Conservation (phyloP, 2,888 invertebrate species). For the Lepidochitona cinerea region DNA sequence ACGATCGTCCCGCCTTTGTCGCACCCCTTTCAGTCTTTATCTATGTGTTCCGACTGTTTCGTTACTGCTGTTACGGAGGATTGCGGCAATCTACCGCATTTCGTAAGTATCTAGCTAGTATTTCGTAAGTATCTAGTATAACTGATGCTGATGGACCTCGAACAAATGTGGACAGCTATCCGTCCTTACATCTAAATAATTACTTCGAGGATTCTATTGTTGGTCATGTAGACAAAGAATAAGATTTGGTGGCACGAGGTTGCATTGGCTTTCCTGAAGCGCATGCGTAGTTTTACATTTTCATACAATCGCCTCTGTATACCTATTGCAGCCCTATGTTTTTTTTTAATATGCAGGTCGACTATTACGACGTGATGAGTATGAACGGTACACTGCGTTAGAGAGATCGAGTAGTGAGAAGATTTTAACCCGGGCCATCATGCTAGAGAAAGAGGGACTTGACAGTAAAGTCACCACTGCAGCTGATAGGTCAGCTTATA, state of each 20-base stretch:
- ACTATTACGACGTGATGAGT: background rate
- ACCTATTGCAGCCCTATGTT: no score
- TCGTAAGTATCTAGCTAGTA: conserved; percentile 59
- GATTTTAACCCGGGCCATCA: background rate
- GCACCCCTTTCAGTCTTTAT: conserved; percentile 66
- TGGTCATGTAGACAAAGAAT: no score
- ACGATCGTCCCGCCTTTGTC: conserved; percentile 64
- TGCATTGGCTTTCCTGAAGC: no score
- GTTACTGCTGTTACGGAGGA: conserved; percentile 17
- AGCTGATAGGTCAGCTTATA: background rate
- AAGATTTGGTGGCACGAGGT: no score
- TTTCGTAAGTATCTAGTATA: no score
- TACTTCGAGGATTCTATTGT: no score
- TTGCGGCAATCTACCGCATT: conserved; percentile 46
- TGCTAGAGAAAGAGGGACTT: background rate
- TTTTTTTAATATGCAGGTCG: background rate
- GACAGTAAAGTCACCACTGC: conserved; percentile 2
- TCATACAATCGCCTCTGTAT: no score
- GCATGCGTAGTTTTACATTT: no score
- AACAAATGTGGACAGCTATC: no score
- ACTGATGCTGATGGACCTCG: no score
- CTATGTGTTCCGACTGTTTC: conserved; percentile 46
- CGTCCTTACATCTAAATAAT: no score
- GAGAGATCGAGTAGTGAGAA: background rate
- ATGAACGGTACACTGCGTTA: background rate